Base-by-base conservation (phyloP, 2,113 vertebrate genomes). In the Crotalus tigris region DNA sequence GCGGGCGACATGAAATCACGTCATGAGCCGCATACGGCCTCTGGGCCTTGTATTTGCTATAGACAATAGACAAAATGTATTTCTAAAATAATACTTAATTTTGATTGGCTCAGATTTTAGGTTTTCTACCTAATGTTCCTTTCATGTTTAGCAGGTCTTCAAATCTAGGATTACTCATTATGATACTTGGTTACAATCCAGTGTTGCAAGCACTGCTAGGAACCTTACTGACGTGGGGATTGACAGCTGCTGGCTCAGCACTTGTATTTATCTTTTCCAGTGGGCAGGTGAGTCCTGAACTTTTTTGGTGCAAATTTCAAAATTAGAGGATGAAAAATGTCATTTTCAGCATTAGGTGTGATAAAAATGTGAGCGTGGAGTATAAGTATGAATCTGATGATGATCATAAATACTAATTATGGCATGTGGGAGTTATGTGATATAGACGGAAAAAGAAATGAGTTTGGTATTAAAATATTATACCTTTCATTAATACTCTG, bases 211-310 rank as follows among this genome's bases (percentile, higher is more conserved):
- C 98, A 44, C 93, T 99, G 94, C 96, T 99, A 96, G 99, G 99
- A 17, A 99, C 99, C 1, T 94, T 98, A 91, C 98, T 99, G 90
- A 99, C 99, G 26, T 99, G 99, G 99, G 99, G 96, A 1, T 97
- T 99, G 95, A 99, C 99, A 0, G 99, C 99, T 0, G 99, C 98
- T 0, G 99, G 99, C 44, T 98, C 99, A 0, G 98, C 98, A 0
- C 98, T 99, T 3, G 99, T 99, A 24, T 99, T 99, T 15, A 11
- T 99, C 29, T 99, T 99, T 95, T 98, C 98, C 94, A 98, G 98
- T 0, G 98, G 98, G 33, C 98, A 99, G 99, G 99, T 99, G 97
- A 89, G 98, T 94, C n/a, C 51, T 4, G 53, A 23, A 15, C 53
- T 15, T 5, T 0, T 0, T 0, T 13, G n/a, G 44, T 81, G 51